A percentile compares a stretch with the other conserved stretches of the same genome.
Conservation (phyloP, 2,113 vertebrate genomes). For the Hyla sarda region DNA sequence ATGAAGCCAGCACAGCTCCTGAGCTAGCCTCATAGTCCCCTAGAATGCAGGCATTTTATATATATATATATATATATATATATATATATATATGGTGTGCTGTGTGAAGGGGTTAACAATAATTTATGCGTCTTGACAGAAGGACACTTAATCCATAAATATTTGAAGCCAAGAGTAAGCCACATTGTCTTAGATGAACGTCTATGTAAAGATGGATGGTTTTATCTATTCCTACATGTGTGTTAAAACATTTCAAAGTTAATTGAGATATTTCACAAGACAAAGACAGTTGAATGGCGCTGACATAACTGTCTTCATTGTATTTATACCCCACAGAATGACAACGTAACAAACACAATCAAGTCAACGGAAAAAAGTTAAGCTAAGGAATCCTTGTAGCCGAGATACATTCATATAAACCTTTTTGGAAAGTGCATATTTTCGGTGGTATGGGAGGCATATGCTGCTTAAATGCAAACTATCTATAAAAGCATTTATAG, state of each 20-base stretch:
- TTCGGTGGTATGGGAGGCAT: not conserved
- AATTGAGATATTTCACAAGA: constrained; percentile 1
- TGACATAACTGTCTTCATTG: not conserved
- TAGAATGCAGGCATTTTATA: too few relatives aligned
- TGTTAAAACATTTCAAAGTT: constrained; percentile 12
- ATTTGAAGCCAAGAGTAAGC: too few relatives aligned
- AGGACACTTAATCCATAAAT: too few relatives aligned
- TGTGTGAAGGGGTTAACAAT: too few relatives aligned
- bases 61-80: too few relatives aligned
- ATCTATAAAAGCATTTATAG: not conserved
- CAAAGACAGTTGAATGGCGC: not conserved
- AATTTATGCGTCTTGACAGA: not conserved
- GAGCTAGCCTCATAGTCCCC: too few relatives aligned
- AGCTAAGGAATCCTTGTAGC: not conserved
- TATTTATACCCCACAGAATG: not conserved
- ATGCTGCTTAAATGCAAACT: not conserved
- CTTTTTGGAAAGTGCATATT: not conserved
- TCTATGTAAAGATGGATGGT: not conserved
- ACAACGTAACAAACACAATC: not conserved
- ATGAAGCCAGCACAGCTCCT: too few relatives aligned
- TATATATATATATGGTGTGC: too few relatives aligned
- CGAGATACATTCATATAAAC: not conserved
- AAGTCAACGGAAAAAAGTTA: not conserved
- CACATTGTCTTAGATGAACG: not conserved
- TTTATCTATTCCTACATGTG: not conserved